Evolutionary conservation across 2,888 invertebrate species (phyloP).

Genomic region (Spodoptera exigua): DNA sequence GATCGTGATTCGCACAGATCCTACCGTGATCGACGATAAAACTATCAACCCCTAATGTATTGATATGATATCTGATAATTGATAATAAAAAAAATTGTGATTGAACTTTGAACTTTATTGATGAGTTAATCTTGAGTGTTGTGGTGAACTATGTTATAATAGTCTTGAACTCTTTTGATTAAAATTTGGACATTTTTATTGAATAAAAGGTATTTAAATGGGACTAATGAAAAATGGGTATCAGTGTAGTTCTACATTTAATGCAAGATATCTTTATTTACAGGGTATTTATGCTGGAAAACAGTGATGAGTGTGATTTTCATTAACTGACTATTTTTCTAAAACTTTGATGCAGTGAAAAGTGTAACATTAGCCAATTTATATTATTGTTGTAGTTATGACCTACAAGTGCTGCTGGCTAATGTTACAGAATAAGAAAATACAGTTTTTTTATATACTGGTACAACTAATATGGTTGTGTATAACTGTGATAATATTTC

Average conservation of each 20-base stretch:
- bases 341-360: conserved; percentile 26
- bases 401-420: conserved; percentile 36
- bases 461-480: conserved; percentile 65
- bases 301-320: conserved; percentile 40
- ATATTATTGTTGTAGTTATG: conserved; percentile 23
- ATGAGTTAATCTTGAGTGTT: conserved; percentile 79
- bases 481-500: conserved; percentile 71
- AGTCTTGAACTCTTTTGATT: conserved; percentile 58
- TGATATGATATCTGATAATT: conserved; percentile 76
- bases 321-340: conserved; percentile 24
- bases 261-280: conserved; percentile 43
- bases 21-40: conserved; percentile 90
- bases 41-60: conserved; percentile 79
- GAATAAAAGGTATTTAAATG: conserved; percentile 42
- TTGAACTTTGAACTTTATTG: conserved; percentile 88
- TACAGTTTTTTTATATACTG: conserved; percentile 42
- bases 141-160: conserved; percentile 76
- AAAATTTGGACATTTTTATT: conserved; percentile 49
- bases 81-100: conserved; percentile 85
- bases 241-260: conserved; percentile 39
- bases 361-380: conserved; percentile 46
- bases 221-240: conserved; percentile 45
- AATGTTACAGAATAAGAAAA: conserved; percentile 43
- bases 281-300: conserved; percentile 42
- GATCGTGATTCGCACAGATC: conserved; percentile 89